phyloP scores from a whole-genome alignment of 2,888 invertebrate genomes.

The Elegia similella region DNA sequence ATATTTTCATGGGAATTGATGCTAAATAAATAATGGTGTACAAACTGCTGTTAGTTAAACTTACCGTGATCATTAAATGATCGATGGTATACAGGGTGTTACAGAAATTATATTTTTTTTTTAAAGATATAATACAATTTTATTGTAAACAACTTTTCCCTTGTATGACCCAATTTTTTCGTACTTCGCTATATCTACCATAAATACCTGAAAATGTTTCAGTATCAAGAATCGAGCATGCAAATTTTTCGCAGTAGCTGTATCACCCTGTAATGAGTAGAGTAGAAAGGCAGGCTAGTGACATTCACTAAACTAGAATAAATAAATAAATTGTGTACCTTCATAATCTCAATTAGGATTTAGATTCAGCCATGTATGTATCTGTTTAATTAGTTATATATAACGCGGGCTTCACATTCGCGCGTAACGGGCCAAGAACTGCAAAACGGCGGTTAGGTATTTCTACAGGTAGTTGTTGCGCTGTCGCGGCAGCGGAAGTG shows the following conservation, averaged over 20 bases:
- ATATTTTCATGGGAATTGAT: not conserved
- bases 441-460: no score
- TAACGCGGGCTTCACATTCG: not conserved
- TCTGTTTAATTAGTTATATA: conserved; percentile 18
- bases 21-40: conserved; percentile 29
- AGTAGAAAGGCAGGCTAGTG: conserved; percentile 28
- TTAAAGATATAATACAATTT: no score
- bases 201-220: no score
- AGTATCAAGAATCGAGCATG: no score
- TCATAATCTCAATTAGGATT: conserved; percentile 73
- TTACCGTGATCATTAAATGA: conserved; percentile 57
- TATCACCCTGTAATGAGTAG: conserved; percentile 16
- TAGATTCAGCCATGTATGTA: conserved; percentile 25
- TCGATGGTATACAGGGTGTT: conserved; percentile 28
- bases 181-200: no score
- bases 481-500: no score
- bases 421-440: no score
- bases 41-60: conserved; percentile 20
- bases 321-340: conserved; percentile 60
- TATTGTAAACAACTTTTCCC: no score
- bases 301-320: conserved; percentile 49
- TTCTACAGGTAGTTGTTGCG: no score
- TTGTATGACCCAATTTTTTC: no score
- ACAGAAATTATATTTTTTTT: no score
- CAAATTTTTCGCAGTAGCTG: no score